phyloP scores from a whole-genome alignment of 2,888 invertebrate species.

The Suillia variegata region DNA sequence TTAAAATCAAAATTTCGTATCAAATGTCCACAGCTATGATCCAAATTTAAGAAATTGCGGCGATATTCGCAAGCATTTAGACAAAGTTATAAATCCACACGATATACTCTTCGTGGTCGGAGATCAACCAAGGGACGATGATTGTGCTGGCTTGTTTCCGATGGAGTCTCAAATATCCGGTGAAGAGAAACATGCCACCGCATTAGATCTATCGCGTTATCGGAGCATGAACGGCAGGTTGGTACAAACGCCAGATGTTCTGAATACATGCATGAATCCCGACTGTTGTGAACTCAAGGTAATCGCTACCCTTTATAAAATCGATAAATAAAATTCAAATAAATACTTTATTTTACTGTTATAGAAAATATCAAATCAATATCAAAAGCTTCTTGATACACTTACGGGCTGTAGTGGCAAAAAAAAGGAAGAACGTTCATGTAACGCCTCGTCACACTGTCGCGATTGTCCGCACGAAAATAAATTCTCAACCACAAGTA shows the following conservation, averaged over 20 bases:
- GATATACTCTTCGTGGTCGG: slow-evolving; percentile 47
- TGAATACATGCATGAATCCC: slow-evolving; percentile 25
- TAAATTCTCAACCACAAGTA: too few species aligned
- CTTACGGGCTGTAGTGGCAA: slow-evolving; percentile 15
- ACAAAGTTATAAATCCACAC: slow-evolving; percentile 39
- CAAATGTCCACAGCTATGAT: too few species aligned
- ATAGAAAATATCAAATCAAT: slow-evolving; percentile 32
- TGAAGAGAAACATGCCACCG: slow-evolving; percentile 16
- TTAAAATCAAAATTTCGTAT: too few species aligned
- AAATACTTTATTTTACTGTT: neutral
- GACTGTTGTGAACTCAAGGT: slow-evolving; percentile 30
- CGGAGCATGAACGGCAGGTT: slow-evolving; percentile 35
- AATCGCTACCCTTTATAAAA: too few species aligned
- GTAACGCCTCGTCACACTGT: slow-evolving; percentile 13
- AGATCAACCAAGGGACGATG: slow-evolving; percentile 23
- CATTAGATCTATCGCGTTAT: slow-evolving; percentile 37
- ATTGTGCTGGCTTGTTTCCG: too few species aligned
- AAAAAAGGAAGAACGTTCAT: neutral
- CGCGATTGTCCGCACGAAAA: slow-evolving; percentile 21
- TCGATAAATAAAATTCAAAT: too few species aligned
- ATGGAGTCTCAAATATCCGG: too few species aligned
- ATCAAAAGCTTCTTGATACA: slow-evolving; percentile 29
- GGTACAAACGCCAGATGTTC: too few species aligned
- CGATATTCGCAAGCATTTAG: slow-evolving; percentile 33
- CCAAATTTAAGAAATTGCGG: too few species aligned